Evolutionary conservation across 2,113 vertebrate species (phyloP), one percentile per base, ranked within the genome.

Genomic region (Oenanthe melanoleuca): DNA sequence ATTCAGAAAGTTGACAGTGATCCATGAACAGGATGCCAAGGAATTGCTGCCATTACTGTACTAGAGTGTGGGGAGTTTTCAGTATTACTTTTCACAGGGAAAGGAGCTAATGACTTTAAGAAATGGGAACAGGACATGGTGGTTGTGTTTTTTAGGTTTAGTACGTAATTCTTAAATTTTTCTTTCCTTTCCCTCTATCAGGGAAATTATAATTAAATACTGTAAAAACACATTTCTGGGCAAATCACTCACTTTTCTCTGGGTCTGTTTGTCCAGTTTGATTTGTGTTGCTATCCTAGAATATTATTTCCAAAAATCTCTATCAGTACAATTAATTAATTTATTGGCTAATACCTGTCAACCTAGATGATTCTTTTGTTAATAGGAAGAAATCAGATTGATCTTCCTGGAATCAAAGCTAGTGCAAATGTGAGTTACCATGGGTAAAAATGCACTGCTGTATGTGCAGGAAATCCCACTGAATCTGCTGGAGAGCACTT

Each of bases 281-380:
- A 67, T 70, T 97, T 93, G 86, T 86, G 33, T 87, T 91, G 77
- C 42, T 77, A 8, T 77, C 88, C 87, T 96, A 80, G 80, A 95
- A 82, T 80, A 90, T 55, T 72, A 65, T 89, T 96, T 93, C 74
- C 71, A 61, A 12, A 96, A 89, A 95, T 80, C 67, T 91, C 49
- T 90, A 31, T 65, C 73, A n/a, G 38, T 50, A 20, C n/a, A 38
- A 66, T 90, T 91, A 84, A 85, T 79, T 93, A 93, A 96, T 86
- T 59, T 83, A 86, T 74, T 4, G 12, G 64, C 80, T 94, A 59
- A 88, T 93, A 78, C 69, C 52, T 85, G 50, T 72, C 59, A 85
- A 80, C 29, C 29, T 38, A 34, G 63, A 72, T 70, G 63, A 83
- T 20, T 55, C 19, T 73, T 60, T 45, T 59, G 22, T 93, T 92